phyloP scores from a whole-genome alignment of 2,888 invertebrate species.

The Geophilus truncorum region DNA sequence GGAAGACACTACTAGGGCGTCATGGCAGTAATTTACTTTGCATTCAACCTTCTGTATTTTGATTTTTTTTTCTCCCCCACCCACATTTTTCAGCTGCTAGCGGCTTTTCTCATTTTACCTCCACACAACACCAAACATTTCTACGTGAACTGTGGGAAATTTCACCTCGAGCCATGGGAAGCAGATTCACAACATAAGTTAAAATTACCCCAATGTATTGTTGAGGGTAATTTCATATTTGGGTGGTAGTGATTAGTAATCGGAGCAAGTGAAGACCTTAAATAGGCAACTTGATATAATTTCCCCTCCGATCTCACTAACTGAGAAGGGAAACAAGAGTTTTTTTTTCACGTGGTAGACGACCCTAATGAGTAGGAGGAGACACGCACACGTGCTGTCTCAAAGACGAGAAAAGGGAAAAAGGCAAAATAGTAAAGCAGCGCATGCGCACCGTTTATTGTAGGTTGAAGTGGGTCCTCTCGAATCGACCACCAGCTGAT shows the following conservation, averaged over 20 bases:
- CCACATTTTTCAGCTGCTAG: background rate
- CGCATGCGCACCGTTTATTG: background rate
- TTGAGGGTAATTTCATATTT: background rate
- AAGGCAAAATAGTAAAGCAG: background rate
- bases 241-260: background rate
- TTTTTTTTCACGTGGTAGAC: background rate
- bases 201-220: background rate
- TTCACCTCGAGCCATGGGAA: background rate
- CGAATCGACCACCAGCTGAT: background rate
- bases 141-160: background rate
- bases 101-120: background rate
- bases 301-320: background rate
- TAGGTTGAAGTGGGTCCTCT: background rate
- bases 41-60: background rate
- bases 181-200: background rate
- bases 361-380: background rate
- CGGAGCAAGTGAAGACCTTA: background rate
- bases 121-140: background rate
- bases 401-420: background rate
- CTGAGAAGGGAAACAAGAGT: background rate
- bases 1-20: background rate
- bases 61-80: background rate
- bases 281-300: constrained; percentile 20
- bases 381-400: background rate
- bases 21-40: background rate